Evolutionary conservation across 2,888 invertebrate genomes (phyloP).

Genomic region (Subacronicta megacephala): DNA sequence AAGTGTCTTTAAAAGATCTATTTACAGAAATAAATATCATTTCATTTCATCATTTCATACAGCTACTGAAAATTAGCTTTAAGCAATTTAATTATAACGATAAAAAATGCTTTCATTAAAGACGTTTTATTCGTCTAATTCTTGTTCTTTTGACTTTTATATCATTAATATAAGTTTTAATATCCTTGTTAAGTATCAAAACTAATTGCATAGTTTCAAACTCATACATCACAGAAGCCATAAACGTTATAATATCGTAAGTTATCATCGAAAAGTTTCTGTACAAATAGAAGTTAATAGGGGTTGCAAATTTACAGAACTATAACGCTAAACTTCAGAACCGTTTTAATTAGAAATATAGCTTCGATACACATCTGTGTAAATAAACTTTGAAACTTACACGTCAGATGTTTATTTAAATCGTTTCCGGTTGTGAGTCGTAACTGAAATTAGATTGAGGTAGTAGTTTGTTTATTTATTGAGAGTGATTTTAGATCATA

Average conservation of each 20-base stretch:
- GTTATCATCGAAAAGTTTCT: constrained; percentile 30
- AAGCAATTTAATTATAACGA: too few species aligned
- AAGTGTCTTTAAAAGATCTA: too few species aligned
- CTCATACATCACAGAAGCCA: constrained; percentile 14
- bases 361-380: constrained; percentile 21
- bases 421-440: background rate
- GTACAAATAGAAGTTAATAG: constrained; percentile 36
- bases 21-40: too few species aligned
- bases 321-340: constrained; percentile 21
- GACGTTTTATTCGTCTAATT: too few species aligned
- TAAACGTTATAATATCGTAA: constrained; percentile 5
- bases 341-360: constrained; percentile 47
- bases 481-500: too few species aligned
- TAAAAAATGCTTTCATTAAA: too few species aligned
- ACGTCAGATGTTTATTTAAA: constrained; percentile 16
- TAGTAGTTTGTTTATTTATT: background rate
- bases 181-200: too few species aligned
- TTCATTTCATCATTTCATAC: too few species aligned
- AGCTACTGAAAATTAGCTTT: too few species aligned
- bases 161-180: too few species aligned
- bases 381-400: constrained; percentile 11
- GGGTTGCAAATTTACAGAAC: constrained; percentile 12
- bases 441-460: constrained; percentile 5
- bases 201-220: too few species aligned
- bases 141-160: too few species aligned